Base-by-base conservation (phyloP, 2,113 vertebrate genomes). In the Misgurnus anguillicaudatus region DNA sequence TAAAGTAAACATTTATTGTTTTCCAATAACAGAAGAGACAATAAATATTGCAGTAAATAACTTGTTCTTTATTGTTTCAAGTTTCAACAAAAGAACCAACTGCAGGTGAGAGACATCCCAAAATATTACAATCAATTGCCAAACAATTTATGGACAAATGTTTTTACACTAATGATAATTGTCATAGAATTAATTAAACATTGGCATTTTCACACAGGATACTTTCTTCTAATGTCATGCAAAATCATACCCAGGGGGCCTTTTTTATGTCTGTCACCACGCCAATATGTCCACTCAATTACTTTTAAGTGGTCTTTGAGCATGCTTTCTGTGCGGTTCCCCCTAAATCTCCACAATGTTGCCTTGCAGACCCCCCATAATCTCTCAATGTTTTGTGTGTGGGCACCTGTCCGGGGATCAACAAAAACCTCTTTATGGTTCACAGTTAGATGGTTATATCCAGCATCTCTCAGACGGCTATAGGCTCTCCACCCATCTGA, bases 231-330 rank as follows among this genome's bases (percentile, higher is more conserved):
- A 38, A 79, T 79, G 65, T 79, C 55, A 79, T 79, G 36, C 21
- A 79, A 78, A 19, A 70, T 24, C 24, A 78, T 70, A n/a, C 45
- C 57, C 66, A 62, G 66, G 45, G 53, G 55, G 67, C 66, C 39
- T 48, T 79, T 31, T 71, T 57, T 66, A 42, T 80, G 60, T 31
- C n/a, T 36, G n/a, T 80, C 41, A 55, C 78, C 78, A 65, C 9
- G 9, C 77, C 60, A 80, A 39, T 65, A 66, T 7, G 69, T 80
- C 42, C 31, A 66, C 70, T 75, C 45, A 45, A 75, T 80, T 66
- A 75, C 79, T 65, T 80, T 61, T 47, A 75, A 80, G 63, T 42
- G 58, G 61, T 65, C 79, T 75, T 80, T 75, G 19, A 80, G 53
- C 53, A 55, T 55, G 31, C 57, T 47, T 42, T 80, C 10, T 66